Conservation (phyloP, 2,888 invertebrate species). For the Morpho deidamia region DNA sequence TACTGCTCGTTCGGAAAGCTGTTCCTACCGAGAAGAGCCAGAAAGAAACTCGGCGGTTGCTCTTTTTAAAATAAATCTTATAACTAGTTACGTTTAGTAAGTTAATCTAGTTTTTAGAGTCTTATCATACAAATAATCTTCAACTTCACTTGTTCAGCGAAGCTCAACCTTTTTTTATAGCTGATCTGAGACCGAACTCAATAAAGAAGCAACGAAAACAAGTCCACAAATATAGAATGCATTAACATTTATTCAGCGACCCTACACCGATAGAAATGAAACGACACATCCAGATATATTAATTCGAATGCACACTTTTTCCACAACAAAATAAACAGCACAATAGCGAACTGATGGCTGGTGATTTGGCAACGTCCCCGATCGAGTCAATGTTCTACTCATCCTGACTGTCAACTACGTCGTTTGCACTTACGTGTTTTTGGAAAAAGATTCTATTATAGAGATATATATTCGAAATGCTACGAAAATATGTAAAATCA, state of each 20-base stretch:
- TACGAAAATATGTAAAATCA: too few relatives aligned
- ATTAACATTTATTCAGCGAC: not conserved
- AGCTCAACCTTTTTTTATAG: too few relatives aligned
- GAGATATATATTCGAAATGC: slow-evolving; percentile 20
- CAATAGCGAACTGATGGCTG: slow-evolving; percentile 31
- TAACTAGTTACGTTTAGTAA: too few relatives aligned
- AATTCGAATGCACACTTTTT: slow-evolving; percentile 18
- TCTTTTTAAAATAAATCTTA: too few relatives aligned
- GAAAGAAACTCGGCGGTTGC: too few relatives aligned
- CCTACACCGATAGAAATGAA: slow-evolving; percentile 11
- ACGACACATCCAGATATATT: slow-evolving; percentile 7
- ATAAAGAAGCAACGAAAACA: slow-evolving; percentile 2
- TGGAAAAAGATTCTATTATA: slow-evolving; percentile 20
- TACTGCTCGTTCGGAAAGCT: too few relatives aligned
- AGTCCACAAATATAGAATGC: not conserved
- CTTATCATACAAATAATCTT: too few relatives aligned
- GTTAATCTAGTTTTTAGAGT: too few relatives aligned
- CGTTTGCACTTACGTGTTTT: slow-evolving; percentile 11
- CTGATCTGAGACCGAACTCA: not conserved
- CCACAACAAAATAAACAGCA: slow-evolving; percentile 28
- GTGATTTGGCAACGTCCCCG: slow-evolving; percentile 35
- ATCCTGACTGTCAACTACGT: slow-evolving; percentile 32
- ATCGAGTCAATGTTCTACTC: slow-evolving; percentile 30
- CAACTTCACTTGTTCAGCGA: too few relatives aligned
- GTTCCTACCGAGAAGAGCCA: too few relatives aligned